These are phyloP conservation scores for Drosophila oshimai DNA, from an alignment of 1,140 invertebrate genomes.

Conservation along the genomic window DNA sequence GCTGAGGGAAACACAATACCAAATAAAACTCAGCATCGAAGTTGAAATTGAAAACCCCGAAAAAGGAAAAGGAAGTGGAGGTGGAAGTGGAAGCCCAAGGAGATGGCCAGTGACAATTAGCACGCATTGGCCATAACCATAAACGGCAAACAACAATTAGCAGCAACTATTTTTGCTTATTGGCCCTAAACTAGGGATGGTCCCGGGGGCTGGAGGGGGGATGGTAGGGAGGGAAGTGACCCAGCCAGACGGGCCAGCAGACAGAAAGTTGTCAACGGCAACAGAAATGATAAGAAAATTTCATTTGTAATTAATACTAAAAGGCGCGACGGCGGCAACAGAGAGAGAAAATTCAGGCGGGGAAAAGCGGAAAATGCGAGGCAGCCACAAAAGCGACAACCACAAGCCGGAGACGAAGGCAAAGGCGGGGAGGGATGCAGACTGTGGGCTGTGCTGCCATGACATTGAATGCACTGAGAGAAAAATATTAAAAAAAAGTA, in stretches of 20 bases:
- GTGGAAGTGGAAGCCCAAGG: background rate
- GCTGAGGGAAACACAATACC: background rate
- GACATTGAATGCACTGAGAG: constrained; percentile 10
- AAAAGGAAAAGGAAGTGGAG: no score
- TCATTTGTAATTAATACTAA: constrained; percentile 60
- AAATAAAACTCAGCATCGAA: constrained; percentile 28
- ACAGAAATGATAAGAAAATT: constrained; percentile 58
- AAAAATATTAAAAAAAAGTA: no score
- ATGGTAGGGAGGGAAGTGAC: background rate
- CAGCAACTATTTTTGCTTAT: constrained; percentile 57
- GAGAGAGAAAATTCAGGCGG: constrained; percentile 6
- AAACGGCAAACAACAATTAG: constrained; percentile 55
- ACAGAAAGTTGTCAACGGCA: constrained; percentile 55
- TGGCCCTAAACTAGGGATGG: constrained; percentile 35
- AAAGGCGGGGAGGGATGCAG: background rate
- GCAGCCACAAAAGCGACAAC: constrained; percentile 51
- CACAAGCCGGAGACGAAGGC: constrained; percentile 12
- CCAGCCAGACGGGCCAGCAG: constrained; percentile 46
- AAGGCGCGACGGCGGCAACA: constrained; percentile 27
- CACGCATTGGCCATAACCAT: constrained; percentile 54
- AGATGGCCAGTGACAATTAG: constrained; percentile 31
- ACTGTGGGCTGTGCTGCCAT: constrained; percentile 20
- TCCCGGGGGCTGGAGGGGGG: background rate
- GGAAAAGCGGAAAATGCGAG: background rate
- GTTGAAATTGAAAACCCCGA: constrained; percentile 28